Conservation (phyloP, 2,113 vertebrate species). For the Aplodontia rufa region DNA sequence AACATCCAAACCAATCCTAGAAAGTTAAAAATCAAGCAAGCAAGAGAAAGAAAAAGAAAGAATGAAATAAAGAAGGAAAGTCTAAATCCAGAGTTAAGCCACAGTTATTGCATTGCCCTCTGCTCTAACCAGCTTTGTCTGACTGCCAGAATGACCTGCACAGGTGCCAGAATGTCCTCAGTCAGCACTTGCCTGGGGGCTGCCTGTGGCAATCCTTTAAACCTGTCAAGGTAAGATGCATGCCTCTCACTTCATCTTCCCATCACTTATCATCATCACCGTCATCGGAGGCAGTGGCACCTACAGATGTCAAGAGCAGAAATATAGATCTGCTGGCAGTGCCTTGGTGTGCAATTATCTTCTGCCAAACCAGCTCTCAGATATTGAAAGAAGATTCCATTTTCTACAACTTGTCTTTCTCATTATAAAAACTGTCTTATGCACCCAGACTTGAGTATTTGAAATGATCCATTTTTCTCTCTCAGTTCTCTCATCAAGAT, state of each 20-base stretch:
- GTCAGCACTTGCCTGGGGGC: neutral
- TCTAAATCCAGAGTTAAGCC: neutral
- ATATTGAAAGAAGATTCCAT: neutral
- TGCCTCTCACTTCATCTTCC: neutral
- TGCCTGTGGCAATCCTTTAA: constrained; percentile 34
- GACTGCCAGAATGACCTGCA: neutral
- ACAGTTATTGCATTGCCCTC: neutral
- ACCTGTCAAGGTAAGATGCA: neutral
- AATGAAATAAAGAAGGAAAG: neutral
- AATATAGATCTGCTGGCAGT: neutral
- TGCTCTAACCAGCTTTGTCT: neutral
- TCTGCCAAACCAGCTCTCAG: neutral
- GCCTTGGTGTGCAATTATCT: neutral
- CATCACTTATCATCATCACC: constrained; percentile 18
- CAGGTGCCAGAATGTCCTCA: neutral
- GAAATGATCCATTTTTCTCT: neutral
- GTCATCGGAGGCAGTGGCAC: neutral
- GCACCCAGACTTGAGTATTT: neutral
- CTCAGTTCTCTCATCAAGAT: neutral
- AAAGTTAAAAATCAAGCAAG: neutral
- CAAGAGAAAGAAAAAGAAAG: too few relatives aligned
- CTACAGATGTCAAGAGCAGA: constrained; percentile 7
- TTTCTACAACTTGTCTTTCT: neutral
- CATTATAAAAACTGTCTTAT: neutral
- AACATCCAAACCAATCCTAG: neutral